Percentiles rank a stretch among this genome's conserved stretches.
These are phyloP conservation scores for Nanger granti DNA, from an alignment of 2,113 vertebrate species.

Conservation along the genomic window DNA sequence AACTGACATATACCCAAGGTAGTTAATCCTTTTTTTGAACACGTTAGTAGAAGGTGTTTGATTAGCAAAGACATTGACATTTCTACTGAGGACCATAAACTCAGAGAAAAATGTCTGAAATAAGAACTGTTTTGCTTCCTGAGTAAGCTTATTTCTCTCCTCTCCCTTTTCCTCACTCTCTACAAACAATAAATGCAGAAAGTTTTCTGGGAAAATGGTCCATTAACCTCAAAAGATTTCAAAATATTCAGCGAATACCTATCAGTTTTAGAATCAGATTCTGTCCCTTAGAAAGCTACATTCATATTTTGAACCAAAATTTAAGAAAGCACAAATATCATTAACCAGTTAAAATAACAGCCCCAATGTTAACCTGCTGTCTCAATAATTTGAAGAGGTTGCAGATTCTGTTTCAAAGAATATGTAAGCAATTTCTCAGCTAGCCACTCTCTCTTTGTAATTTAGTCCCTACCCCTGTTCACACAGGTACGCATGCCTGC, in stretches of 20 bases:
- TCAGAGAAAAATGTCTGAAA: not conserved
- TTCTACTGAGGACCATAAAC: not conserved
- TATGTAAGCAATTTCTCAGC: not conserved
- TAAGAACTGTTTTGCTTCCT: not conserved
- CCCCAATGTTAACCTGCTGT: not conserved
- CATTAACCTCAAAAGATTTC: not conserved
- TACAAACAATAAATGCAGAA: not conserved
- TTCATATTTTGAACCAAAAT: not conserved
- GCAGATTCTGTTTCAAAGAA: not conserved
- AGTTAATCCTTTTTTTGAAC: not conserved
- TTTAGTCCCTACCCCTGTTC: not conserved
- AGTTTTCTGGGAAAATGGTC: not conserved
- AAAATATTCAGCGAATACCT: not conserved
- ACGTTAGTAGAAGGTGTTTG: not conserved
- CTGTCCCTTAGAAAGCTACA: constrained; percentile 2
- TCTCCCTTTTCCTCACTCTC: not conserved
- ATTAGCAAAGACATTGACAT: not conserved
- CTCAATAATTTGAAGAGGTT: not conserved
- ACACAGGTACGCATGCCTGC: not conserved
- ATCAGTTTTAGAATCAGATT: not conserved
- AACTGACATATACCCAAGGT: not conserved
- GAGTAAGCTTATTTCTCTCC: not conserved
- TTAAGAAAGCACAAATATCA: not conserved
- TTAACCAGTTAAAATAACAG: not conserved
- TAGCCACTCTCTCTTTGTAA: not conserved